These are phyloP conservation scores for Mimas tiliae DNA, from an alignment of 2,888 invertebrate genomes.

Conservation along the genomic window DNA sequence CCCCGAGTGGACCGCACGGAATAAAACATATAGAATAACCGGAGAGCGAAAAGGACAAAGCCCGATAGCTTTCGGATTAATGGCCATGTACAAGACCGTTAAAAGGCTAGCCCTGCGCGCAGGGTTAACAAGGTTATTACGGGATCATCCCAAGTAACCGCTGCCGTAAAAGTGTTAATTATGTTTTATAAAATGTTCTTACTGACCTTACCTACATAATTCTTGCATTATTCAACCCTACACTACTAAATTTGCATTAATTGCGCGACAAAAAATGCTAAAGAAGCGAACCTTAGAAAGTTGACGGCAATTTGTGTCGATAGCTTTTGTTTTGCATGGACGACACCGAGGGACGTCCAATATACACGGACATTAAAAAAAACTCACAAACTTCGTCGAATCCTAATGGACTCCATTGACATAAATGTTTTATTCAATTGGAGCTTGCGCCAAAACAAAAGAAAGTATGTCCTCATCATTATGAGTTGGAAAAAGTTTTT, in stretches of 20 bases:
- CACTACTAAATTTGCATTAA: constrained; percentile 34
- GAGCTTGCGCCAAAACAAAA: constrained; percentile 77
- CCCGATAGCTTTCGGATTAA: constrained; percentile 83
- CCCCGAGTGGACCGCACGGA: constrained; percentile 72
- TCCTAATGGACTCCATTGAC: constrained; percentile 80
- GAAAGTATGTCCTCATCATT: constrained; percentile 77
- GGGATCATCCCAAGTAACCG: constrained; percentile 82
- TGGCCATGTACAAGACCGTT: constrained; percentile 82
- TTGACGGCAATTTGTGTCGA: constrained; percentile 34
- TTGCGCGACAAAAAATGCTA: constrained; percentile 22
- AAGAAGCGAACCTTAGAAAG: background rate
- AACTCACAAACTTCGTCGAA: constrained; percentile 66
- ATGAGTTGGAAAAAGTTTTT: constrained; percentile 74
- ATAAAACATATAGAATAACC: constrained; percentile 60
- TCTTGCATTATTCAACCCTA: constrained; percentile 29
- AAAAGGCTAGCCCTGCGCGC: constrained; percentile 82
- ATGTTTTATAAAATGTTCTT: constrained; percentile 75
- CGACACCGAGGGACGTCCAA: constrained; percentile 43
- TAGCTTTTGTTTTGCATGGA: constrained; percentile 44
- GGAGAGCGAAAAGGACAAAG: constrained; percentile 74
- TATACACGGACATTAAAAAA: constrained; percentile 64
- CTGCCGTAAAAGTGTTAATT: constrained; percentile 83
- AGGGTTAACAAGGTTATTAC: constrained; percentile 85
- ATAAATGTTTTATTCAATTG: constrained; percentile 83
- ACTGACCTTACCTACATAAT: constrained; percentile 41